phyloP scores from a whole-genome alignment of 1,140 invertebrate species.

The Littorina saxatilis region DNA sequence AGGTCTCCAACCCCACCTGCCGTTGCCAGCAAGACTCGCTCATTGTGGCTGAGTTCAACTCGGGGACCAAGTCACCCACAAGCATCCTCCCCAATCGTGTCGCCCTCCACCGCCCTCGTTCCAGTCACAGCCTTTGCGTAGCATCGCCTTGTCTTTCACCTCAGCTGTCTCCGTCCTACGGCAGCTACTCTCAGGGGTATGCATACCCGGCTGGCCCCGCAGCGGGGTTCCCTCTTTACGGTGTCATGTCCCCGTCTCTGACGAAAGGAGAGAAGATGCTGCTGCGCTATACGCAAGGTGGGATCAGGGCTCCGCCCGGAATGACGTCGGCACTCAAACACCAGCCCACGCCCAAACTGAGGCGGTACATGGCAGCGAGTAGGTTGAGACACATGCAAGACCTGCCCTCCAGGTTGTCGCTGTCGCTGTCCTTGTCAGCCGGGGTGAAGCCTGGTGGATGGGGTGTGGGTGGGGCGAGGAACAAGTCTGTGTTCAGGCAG shows the following conservation, averaged over 20 bases:
- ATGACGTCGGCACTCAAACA: not conserved
- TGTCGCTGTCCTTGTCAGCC: slow-evolving; percentile 11
- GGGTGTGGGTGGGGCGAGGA: not conserved
- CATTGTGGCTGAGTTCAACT: slow-evolving; percentile 33
- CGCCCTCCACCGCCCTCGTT: not conserved
- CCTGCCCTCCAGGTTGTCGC: not conserved
- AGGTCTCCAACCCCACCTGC: slow-evolving; percentile 64
- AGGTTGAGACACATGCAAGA: not conserved
- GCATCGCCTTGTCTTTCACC: not conserved
- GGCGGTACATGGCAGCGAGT: not conserved
- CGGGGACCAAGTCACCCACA: not conserved
- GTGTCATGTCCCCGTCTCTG: not conserved
- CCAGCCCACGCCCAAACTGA: not conserved
- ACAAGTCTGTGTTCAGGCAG: not conserved
- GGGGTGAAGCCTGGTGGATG: not conserved
- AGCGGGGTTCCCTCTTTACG: not conserved
- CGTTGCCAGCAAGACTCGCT: slow-evolving; percentile 67
- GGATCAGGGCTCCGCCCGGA: not conserved
- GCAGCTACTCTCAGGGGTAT: too few species aligned
- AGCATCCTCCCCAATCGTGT: not conserved
- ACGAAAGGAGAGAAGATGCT: not conserved
- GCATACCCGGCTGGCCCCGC: slow-evolving; percentile 1
- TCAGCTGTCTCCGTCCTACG: not conserved
- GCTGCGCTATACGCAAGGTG: not conserved
- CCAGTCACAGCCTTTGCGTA: not conserved